Evolutionary conservation across 2,113 vertebrate species (phyloP), one percentile per base, ranked within the genome.

Genomic region (Salvator merianae): DNA sequence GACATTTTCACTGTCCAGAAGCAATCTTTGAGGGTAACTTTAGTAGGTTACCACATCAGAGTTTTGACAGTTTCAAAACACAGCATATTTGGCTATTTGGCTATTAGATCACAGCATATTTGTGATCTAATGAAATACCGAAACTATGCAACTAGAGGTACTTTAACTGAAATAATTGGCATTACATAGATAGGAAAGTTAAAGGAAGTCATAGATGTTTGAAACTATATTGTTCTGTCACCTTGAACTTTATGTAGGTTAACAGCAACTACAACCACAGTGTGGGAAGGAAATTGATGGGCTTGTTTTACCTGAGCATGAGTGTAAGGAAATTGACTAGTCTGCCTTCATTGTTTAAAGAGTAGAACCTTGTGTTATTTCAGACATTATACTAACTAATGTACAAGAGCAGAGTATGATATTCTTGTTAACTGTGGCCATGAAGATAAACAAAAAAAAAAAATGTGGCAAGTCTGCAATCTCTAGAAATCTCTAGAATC

Each of bases 91-190:
- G 16, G n/a, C n/a, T n/a, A n/a, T n/a, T n/a, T n/a, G n/a, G n/a
- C n/a, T n/a, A n/a, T n/a, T n/a, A n/a, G n/a, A n/a, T n/a, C 92
- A 93, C 94, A 96, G 95, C 95, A 89, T 93, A 93, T 82, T 93
- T 93, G 16, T 94, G 87, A 22, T 16, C 84, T 24, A 94, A 95
- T 95, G 95, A 95, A 95, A 94, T 95, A 95, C 95, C 94, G 92
- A 95, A 95, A 96, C 95, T 93, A 88, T 94, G 93, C 91, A 93
- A 91, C 91, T 88, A 80, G 89, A 88, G 84, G 81, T 85, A 87
- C 82, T 63, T 94, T 94, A 96, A 94, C 93, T 96, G 94, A 96
- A 96, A 91, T 94, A 95, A 95, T 90, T 94, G 93, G 90, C 88
- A 79, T 83, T 65, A 38, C 79, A 88, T 91, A 92, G 66, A 94